A percentile compares a stretch with the other conserved stretches of the same genome.
Evolutionary conservation across 2,113 vertebrate genomes (phyloP).

Genomic region (Notarius lentiginosus): DNA sequence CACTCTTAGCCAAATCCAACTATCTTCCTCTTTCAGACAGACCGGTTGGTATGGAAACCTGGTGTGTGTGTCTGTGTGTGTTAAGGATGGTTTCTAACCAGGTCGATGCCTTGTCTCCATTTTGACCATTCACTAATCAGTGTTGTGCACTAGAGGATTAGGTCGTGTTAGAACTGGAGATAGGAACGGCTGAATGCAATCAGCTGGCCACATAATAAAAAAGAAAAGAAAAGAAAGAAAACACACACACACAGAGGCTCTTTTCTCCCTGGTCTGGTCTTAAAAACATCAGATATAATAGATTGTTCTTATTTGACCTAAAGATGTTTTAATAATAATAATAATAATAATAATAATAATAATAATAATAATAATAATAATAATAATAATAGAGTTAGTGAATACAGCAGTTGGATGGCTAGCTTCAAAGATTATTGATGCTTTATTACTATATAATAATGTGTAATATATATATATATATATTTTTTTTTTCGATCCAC

Average conservation of each 20-base stretch:
- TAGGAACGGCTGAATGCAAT: slow-evolving; percentile 61
- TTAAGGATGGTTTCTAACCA: slow-evolving; percentile 63
- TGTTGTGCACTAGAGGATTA: slow-evolving; percentile 69
- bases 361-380: neutral
- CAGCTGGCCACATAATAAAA: slow-evolving; percentile 27
- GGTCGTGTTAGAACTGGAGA: slow-evolving; percentile 54
- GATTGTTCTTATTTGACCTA: neutral
- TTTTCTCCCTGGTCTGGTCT: neutral
- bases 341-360: neutral
- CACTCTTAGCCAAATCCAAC: slow-evolving; percentile 75
- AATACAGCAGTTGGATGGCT: neutral
- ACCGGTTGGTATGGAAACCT: slow-evolving; percentile 74
- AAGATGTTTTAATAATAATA: neutral
- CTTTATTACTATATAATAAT: neutral
- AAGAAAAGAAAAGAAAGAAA: neutral
- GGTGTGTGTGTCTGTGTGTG: slow-evolving; percentile 69
- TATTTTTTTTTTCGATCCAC: too few species aligned
- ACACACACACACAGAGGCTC: slow-evolving; percentile 16
- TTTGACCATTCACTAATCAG: slow-evolving; percentile 72
- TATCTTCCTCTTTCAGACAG: slow-evolving; percentile 75
- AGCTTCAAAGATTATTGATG: neutral
- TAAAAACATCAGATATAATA: neutral
- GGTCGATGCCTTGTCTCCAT: slow-evolving; percentile 68
- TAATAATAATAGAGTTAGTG: neutral
- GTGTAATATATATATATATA: neutral